A percentile compares a stretch with the other conserved stretches of the same genome.
Evolutionary conservation across 2,888 invertebrate genomes (phyloP).

Genomic region (Margaritifera margaritifera): DNA sequence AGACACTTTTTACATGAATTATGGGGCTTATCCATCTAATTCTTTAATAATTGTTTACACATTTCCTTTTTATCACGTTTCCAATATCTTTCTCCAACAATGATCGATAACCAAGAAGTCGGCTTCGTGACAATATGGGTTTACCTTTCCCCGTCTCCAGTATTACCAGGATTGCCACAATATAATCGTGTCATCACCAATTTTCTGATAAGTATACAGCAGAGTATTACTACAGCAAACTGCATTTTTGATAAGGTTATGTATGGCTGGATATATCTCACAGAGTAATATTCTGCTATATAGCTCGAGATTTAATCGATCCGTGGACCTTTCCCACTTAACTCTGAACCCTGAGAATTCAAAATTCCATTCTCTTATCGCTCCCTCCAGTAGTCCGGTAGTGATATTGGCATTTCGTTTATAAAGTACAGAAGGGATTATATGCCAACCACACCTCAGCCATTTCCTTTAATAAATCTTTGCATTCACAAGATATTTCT

Average conservation of each 20-base stretch:
- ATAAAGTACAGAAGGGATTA: slow-evolving; percentile 21
- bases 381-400: slow-evolving; percentile 12
- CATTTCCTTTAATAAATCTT: slow-evolving; percentile 35
- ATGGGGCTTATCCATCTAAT: slow-evolving; percentile 3
- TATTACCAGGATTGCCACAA: slow-evolving; percentile 14
- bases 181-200: slow-evolving; percentile 28
- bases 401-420: slow-evolving; percentile 31
- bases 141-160: slow-evolving; percentile 10
- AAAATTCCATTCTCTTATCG: slow-evolving; percentile 26
- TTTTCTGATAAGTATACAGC: slow-evolving; percentile 46
- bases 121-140: slow-evolving; percentile 2
- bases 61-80: slow-evolving; percentile 21
- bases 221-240: slow-evolving; percentile 23
- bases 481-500: slow-evolving; percentile 15
- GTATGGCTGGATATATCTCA: slow-evolving; percentile 18
- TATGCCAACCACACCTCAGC: slow-evolving; percentile 26
- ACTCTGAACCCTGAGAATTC: slow-evolving; percentile 32
- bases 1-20: no score
- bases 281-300: slow-evolving; percentile 29
- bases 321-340: slow-evolving; percentile 27
- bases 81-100: slow-evolving; percentile 7
- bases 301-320: slow-evolving; percentile 25
- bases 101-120: no score
- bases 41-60: slow-evolving; percentile 25
- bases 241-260: slow-evolving; percentile 24